These are phyloP conservation scores for Eolophus roseicapilla DNA, from an alignment of 2,113 vertebrate species.

Conservation along the genomic window DNA sequence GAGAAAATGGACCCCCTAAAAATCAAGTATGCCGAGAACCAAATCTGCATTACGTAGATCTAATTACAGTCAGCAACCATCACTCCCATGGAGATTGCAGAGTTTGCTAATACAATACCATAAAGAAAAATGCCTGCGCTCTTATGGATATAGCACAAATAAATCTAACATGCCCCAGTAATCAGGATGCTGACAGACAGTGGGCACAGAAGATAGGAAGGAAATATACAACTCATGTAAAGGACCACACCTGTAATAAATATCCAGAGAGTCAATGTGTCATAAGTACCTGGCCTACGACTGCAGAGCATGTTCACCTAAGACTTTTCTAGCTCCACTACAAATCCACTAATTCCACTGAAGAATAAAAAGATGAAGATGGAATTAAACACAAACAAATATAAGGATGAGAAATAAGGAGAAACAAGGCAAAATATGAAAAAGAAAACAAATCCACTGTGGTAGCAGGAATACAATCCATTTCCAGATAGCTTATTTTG, in stretches of 20 bases:
- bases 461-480: not conserved
- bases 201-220: not conserved
- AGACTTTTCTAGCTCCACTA: not conserved
- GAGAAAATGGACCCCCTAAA: not conserved
- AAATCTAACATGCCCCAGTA: not conserved
- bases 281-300: not conserved
- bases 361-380: not conserved
- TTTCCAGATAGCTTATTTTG: not conserved
- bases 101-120: not conserved
- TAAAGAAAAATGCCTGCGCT: not conserved
- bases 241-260: not conserved
- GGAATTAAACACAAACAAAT: not conserved
- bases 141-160: not conserved
- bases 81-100: not conserved
- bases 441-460: not conserved
- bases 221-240: not conserved
- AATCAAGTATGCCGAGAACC: not conserved
- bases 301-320: not conserved
- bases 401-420: not conserved
- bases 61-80: not conserved
- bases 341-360: not conserved
- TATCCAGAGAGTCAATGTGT: not conserved
- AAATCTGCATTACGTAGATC: not conserved
- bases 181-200: not conserved
- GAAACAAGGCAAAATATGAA: not conserved